A percentile compares a stretch with the other conserved stretches of the same genome.
phyloP scores from a whole-genome alignment of 2,113 vertebrate genomes.

The Pimephales promelas region DNA sequence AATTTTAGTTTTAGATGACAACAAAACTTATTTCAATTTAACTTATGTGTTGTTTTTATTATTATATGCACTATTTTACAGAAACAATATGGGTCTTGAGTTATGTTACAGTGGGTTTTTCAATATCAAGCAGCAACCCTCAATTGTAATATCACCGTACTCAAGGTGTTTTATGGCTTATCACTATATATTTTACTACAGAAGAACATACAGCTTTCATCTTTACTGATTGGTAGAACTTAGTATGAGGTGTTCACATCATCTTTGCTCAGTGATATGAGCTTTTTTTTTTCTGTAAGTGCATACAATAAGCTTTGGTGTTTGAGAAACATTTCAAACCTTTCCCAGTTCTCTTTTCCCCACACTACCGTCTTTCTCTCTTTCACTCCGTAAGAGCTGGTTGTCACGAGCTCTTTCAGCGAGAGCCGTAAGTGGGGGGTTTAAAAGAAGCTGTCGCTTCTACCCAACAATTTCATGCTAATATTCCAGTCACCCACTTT shows the following conservation, averaged over 20 bases:
- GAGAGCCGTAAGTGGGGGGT: constrained; percentile 48
- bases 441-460: constrained; percentile 54
- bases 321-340: constrained; percentile 17
- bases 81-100: neutral
- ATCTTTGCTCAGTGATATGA: neutral
- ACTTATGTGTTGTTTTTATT: neutral
- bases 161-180: neutral
- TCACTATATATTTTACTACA: neutral
- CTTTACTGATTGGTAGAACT: neutral
- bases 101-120: neutral
- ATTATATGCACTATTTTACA: neutral
- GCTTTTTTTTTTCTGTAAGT: neutral
- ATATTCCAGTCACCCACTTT: constrained; percentile 54
- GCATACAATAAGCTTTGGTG: constrained; percentile 2
- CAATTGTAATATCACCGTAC: neutral
- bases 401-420: constrained; percentile 50
- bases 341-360: constrained; percentile 32
- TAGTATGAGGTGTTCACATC: neutral
- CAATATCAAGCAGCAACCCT: neutral
- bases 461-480: constrained; percentile 56
- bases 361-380: constrained; percentile 36
- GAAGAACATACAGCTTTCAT: neutral
- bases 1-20: neutral
- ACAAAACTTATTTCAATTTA: too few relatives aligned
- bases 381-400: constrained; percentile 45